Evolutionary conservation across 2,888 invertebrate genomes (phyloP).

Genomic region (Chaetogeoica ovagalla): DNA sequence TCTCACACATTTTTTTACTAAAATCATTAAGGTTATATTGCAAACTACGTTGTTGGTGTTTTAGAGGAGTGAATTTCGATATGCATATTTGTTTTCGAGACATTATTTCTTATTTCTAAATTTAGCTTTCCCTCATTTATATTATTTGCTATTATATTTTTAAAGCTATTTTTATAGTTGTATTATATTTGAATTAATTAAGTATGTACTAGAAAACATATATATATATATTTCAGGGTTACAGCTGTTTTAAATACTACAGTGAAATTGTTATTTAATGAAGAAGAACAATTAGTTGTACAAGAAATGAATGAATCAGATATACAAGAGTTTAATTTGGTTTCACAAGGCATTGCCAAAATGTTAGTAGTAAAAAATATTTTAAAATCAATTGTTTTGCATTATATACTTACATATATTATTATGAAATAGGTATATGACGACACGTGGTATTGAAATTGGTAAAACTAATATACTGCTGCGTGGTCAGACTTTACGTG

Average conservation of each 20-base stretch:
- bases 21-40: no score
- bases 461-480: conserved; percentile 70
- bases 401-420: not conserved
- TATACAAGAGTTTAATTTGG: conserved; percentile 36
- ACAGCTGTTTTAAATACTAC: conserved; percentile 25
- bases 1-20: no score
- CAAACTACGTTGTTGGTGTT: no score
- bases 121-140: no score
- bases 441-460: conserved; percentile 75
- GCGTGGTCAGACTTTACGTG: conserved; percentile 73
- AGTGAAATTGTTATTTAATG: conserved; percentile 33
- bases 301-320: conserved; percentile 33
- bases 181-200: no score
- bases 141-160: no score
- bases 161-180: no score
- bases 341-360: conserved; percentile 28
- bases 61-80: no score
- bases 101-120: no score
- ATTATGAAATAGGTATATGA: conserved; percentile 48
- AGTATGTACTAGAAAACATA: not conserved
- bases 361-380: conserved; percentile 23
- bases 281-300: conserved; percentile 29
- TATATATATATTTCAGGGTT: conserved; percentile 67
- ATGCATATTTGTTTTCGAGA: no score
- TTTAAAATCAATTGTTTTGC: not conserved